Conservation (phyloP, 1,140 invertebrate genomes). For the Drosophila tsacasi region DNA sequence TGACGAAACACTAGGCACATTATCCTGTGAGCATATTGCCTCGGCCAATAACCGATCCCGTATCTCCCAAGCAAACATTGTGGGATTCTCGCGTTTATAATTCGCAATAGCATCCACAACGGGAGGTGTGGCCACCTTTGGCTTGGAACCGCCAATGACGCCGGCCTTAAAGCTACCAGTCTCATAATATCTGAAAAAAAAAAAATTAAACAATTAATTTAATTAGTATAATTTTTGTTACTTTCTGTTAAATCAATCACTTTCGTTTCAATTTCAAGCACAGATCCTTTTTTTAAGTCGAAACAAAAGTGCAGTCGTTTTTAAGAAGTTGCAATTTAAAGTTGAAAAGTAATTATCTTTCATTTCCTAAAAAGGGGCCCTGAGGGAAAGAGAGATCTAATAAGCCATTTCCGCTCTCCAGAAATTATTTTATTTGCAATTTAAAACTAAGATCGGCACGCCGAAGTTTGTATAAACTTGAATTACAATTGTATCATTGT, state of each 20-base stretch:
- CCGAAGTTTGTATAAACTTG: too few species aligned
- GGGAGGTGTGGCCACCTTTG: constrained; percentile 99
- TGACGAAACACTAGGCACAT: constrained; percentile 99
- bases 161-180: constrained; percentile 99
- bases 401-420: too few species aligned
- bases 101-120: constrained; percentile 99
- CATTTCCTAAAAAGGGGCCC: too few species aligned
- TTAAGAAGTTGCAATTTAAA: too few species aligned
- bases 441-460: too few species aligned
- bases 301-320: too few species aligned
- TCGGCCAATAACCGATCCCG: constrained; percentile 97
- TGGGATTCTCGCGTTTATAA: constrained; percentile 99
- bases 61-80: constrained; percentile 99
- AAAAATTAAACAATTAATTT: neutral
- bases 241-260: neutral
- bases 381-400: too few species aligned
- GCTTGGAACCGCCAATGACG: constrained; percentile 99
- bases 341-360: too few species aligned
- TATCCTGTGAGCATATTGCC: constrained; percentile 98
- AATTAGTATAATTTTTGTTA: neutral
- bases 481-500: too few species aligned
- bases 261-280: neutral
- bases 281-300: neutral
- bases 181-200: constrained; percentile 95
- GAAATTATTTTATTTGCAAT: too few species aligned